These are phyloP conservation scores for Caenorhabditis sulstoni DNA, from an alignment of 2,888 invertebrate genomes.

Conservation along the genomic window DNA sequence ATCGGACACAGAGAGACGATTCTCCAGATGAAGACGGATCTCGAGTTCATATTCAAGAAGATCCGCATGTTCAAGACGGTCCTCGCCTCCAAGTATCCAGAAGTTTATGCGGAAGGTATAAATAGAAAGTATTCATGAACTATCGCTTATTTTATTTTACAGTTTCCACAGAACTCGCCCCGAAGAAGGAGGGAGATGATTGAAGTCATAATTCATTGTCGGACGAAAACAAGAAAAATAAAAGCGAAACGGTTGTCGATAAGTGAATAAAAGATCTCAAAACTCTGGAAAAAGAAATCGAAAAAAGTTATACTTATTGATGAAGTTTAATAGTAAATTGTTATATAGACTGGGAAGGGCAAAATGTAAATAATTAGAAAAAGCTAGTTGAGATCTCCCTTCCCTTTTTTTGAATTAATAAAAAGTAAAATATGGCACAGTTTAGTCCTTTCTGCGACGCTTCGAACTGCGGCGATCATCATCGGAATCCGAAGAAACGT, in stretches of 20 bases:
- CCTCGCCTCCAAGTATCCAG: conserved; percentile 74
- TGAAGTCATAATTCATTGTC: conserved; percentile 15
- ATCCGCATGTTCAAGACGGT: conserved; percentile 84
- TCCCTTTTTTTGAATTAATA: too few species aligned
- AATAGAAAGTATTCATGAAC: not conserved
- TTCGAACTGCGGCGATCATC: conserved; percentile 31
- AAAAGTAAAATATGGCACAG: not conserved
- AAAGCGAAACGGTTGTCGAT: not conserved
- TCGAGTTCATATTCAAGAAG: conserved; percentile 94
- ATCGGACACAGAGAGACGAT: conserved; percentile 91
- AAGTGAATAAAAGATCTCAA: conserved; percentile 2
- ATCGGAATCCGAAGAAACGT: conserved; percentile 27
- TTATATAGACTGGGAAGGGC: not conserved
- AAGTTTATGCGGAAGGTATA: conserved; percentile 67
- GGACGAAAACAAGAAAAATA: not conserved
- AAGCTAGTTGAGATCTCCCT: too few species aligned
- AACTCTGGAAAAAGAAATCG: too few species aligned
- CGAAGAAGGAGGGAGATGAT: conserved; percentile 38
- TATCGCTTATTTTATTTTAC: conserved; percentile 2
- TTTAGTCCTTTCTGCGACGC: conserved; percentile 8
- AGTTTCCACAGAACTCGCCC: conserved; percentile 39
- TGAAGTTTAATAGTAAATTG: not conserved
- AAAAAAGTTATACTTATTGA: too few species aligned
- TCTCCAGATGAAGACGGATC: conserved; percentile 89
- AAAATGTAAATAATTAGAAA: too few species aligned